Evolutionary conservation across 1,140 invertebrate species (phyloP), one percentile per base, ranked within the genome.

Genomic region (Megalonaias nervosa): DNA sequence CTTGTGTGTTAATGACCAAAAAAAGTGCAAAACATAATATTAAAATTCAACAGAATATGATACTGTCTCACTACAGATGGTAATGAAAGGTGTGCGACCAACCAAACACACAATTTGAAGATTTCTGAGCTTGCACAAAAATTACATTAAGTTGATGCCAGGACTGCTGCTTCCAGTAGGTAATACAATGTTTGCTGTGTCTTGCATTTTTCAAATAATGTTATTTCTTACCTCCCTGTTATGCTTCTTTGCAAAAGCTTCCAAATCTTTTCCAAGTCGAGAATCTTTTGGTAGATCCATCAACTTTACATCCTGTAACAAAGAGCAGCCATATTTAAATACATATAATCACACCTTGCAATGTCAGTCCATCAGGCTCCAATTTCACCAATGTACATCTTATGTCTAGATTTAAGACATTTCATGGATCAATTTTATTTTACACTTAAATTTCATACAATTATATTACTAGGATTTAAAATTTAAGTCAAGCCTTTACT

Each of bases 271-370:
- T 26, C 86, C 86, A n/a, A 89, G 74, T 55, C 70, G 80, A 23
- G 82, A 81, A 21, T 88, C 85, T 70, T 57, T 55, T 16, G 87
- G 85, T 71, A 89, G 82, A 66, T 85, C 81, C 67, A 80, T 83
- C 74, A 89, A 70, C 71, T 88, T 84, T 9, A 89, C 86, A 82
- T 88, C 85, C 88, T 89, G 74, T 15, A 81, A 75, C 56, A 56
- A 69, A 67, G n/a, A 72, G 62, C 19, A 66, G 0, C n/a, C 3
- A 62, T 21, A 23, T 60, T 21, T 19, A 31, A 61, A 62, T 17
- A 71, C 19, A n/a, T 4, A 67, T n/a, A 67, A 13, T 19, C 66
- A 67, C 17, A 12, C 19, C 9, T 48, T 48, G 9, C 38, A 31
- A 31, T 31, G 31, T 31, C 31, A 31, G 5, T 31, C 31, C 31